These are phyloP conservation scores for Ploceus nigricollis DNA, from an alignment of 2,113 vertebrate genomes.

Conservation along the genomic window DNA sequence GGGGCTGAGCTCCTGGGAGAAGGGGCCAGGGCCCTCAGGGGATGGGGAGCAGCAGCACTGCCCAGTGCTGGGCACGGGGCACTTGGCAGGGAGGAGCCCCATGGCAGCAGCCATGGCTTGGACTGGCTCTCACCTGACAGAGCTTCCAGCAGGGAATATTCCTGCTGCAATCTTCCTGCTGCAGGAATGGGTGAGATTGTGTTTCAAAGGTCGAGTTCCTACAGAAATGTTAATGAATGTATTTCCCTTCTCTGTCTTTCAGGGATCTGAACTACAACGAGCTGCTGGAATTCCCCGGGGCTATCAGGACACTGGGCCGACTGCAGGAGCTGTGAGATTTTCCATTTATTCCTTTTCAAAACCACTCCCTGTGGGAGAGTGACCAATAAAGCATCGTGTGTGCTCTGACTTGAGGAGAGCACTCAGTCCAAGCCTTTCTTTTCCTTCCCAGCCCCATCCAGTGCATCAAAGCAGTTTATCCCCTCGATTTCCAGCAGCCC, in stretches of 20 bases:
- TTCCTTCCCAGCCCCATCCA: not conserved
- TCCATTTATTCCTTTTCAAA: conserved; percentile 10
- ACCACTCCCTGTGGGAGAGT: not conserved
- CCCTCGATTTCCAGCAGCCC: not conserved
- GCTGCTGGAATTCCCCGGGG: conserved; percentile 88
- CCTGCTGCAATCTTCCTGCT: not conserved
- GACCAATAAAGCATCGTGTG: fast-evolving
- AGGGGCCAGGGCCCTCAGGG: not conserved
- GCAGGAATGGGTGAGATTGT: not conserved
- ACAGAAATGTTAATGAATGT: not conserved
- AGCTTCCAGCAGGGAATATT: not conserved
- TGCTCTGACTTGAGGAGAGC: not conserved
- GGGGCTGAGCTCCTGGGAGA: not conserved
- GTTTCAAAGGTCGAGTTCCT: conserved; percentile 26
- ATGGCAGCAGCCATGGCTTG: not conserved
- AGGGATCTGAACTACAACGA: conserved; percentile 95
- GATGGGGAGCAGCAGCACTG: not conserved
- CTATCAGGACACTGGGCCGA: conserved; percentile 87
- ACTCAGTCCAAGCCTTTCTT: not conserved
- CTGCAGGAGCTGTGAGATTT: conserved; percentile 94
- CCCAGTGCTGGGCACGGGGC: not conserved
- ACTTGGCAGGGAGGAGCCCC: not conserved
- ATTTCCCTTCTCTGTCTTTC: conserved; percentile 47
- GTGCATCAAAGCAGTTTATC: not conserved
- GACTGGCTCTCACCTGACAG: not conserved